Base-by-base conservation (phyloP, 2,888 invertebrate species). In the Lydus trimaculatus region DNA sequence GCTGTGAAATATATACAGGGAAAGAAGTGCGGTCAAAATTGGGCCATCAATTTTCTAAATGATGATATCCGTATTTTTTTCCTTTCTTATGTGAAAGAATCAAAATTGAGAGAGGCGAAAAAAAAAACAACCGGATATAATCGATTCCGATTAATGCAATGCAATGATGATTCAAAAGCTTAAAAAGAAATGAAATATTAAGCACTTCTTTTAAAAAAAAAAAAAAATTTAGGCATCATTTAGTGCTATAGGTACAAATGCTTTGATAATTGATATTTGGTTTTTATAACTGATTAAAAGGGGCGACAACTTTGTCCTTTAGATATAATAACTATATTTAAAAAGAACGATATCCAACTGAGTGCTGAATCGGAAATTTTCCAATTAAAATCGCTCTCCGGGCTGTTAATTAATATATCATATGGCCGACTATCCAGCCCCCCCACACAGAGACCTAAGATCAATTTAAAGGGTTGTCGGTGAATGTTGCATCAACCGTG, bases 351-450 rank as follows among this genome's bases (percentile, higher is more conserved):
- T 20, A 20, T 28, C 60, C 60, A 60, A 60, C 60, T n/a, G 60
- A 60, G 60, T 60, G 20, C 33, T 1, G 31, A 60, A 60, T 60
- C 60, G 25, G 48, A 60, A 60, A 60, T 60, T 60, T 60, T 60
- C 60, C 60, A 60, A 60, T 60, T 60, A 60, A 60, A 60, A 60
- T 36, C 60, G 60, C 36, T 60, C 60, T 60, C 60, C 60, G 33
- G 60, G 60, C 60, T 36, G 60, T 60, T 60, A 31, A 60, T 60
- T 60, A 60, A 60, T 60, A 60, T 60, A 60, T 60, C 60, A 60
- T 60, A 60, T 60, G 60, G 31, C 25, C 33, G 33, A 0, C 9
- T 9, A 20, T 20, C 0, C 48, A 48, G 48, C 20, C 48, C 20
- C 20, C 48, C 20, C 48, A 48, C 48, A 48, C 48, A 48, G 20